Conservation (phyloP, 2,797 vertebrate genomes). For the Rhinatrema bivittatum region DNA sequence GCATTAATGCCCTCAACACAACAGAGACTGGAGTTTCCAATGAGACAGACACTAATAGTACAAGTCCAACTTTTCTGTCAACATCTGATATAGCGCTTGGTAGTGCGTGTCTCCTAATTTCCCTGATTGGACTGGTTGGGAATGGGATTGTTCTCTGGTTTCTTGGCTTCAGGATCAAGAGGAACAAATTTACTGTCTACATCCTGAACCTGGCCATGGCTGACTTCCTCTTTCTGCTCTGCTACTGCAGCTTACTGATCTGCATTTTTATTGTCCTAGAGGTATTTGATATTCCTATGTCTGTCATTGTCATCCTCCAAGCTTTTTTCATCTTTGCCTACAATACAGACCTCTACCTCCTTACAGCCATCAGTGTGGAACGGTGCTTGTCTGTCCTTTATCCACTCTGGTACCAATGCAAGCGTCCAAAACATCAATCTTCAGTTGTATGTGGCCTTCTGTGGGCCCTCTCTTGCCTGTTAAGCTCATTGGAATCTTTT, state of each 20-base stretch:
- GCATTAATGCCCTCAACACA: too few relatives aligned
- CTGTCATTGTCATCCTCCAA: rapidly evolving
- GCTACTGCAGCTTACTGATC: neutral
- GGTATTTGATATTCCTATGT: neutral
- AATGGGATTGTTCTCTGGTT: constrained; percentile 44
- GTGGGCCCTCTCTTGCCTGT: constrained; percentile 14
- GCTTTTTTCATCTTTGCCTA: constrained; percentile 9
- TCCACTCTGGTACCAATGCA: constrained; percentile 28
- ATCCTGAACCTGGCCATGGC: constrained; percentile 45
- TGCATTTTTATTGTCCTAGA: neutral
- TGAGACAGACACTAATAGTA: too few relatives aligned
- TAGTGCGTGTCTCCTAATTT: constrained; percentile 21
- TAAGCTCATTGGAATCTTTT: constrained; percentile 6
- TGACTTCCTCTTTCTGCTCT: constrained; percentile 31
- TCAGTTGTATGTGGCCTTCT: neutral
- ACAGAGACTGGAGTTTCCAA: too few relatives aligned
- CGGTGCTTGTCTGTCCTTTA: constrained; percentile 26
- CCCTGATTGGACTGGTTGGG: constrained; percentile 39
- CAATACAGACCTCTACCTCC: constrained; percentile 21
- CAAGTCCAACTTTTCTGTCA: neutral
- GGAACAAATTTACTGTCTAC: constrained; percentile 41
- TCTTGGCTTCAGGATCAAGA: constrained; percentile 34
- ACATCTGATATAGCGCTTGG: neutral
- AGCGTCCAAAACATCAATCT: constrained; percentile 5
- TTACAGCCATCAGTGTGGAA: constrained; percentile 31